Evolutionary conservation across 1,140 invertebrate genomes (phyloP).

Genomic region (Ceratina australensis): DNA sequence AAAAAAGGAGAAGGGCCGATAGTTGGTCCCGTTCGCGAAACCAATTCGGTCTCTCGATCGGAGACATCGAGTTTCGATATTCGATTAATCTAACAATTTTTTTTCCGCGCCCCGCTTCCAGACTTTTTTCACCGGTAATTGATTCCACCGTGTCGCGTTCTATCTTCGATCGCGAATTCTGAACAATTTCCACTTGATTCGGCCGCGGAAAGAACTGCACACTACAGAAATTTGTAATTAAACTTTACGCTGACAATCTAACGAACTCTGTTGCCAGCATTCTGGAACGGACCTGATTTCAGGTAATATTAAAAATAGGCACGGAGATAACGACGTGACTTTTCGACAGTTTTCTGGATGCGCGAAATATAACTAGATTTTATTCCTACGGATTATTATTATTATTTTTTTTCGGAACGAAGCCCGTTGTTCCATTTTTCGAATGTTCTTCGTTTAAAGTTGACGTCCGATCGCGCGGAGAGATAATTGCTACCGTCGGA

Average conservation of each 20-base stretch:
- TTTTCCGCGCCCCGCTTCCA: background rate
- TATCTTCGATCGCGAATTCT: background rate
- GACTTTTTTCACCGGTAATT: constrained; percentile 2
- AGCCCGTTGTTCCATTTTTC: background rate
- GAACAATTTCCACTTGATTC: constrained; percentile 8
- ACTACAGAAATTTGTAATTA: too few relatives aligned
- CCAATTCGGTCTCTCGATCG: background rate
- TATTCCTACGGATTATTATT: rapidly evolving
- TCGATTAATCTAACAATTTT: constrained; percentile 26
- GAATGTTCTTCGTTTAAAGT: background rate
- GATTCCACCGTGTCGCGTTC: constrained; percentile 1
- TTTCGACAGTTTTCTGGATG: too few relatives aligned
- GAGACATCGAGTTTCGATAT: constrained; percentile 17
- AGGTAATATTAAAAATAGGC: background rate
- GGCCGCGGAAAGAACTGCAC: background rate
- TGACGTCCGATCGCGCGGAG: background rate
- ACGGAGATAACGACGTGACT: too few relatives aligned
- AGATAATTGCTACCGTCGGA: background rate
- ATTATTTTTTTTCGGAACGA: background rate
- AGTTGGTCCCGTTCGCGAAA: background rate
- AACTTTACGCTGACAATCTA: too few relatives aligned
- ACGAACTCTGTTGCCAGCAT: too few relatives aligned
- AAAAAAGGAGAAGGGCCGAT: too few relatives aligned
- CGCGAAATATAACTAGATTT: background rate
- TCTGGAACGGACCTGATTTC: too few relatives aligned